phyloP scores from a whole-genome alignment of 2,113 vertebrate species.

The Gila orcuttii region DNA sequence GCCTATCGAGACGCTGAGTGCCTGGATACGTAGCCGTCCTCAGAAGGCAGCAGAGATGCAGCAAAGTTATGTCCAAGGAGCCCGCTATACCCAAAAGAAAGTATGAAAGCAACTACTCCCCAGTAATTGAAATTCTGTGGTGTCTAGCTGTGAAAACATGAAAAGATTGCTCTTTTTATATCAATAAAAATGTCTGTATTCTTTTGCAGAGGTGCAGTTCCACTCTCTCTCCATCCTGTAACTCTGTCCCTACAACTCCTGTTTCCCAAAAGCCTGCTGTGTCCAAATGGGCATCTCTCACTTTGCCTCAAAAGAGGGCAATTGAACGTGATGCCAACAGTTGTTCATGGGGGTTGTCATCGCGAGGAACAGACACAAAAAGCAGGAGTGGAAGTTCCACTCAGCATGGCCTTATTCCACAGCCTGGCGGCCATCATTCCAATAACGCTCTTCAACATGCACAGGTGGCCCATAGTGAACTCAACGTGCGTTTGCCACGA shows the following conservation, averaged over 20 bases:
- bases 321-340: constrained; percentile 60
- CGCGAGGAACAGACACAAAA: constrained; percentile 61
- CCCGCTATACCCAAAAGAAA: constrained; percentile 85
- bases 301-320: constrained; percentile 68
- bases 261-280: constrained; percentile 69
- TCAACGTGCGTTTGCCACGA: constrained; percentile 80
- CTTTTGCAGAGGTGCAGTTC: constrained; percentile 64
- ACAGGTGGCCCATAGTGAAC: constrained; percentile 80
- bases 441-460: constrained; percentile 65
- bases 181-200: neutral
- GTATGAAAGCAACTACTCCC: constrained; percentile 65
- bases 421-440: constrained; percentile 56
- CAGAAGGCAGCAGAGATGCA: constrained; percentile 91
- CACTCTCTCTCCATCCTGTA: constrained; percentile 51
- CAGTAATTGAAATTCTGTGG: neutral
- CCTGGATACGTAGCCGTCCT: constrained; percentile 93
- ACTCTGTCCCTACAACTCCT: constrained; percentile 59
- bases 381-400: constrained; percentile 48
- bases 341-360: constrained; percentile 51
- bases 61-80: constrained; percentile 90
- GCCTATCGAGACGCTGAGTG: constrained; percentile 96
- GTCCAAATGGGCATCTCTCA: constrained; percentile 74
- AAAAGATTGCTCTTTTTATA: neutral
- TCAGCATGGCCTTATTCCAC: constrained; percentile 53
- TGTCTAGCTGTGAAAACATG: neutral